Conservation (phyloP, 2,797 vertebrate genomes). For the Mareca penelope region DNA sequence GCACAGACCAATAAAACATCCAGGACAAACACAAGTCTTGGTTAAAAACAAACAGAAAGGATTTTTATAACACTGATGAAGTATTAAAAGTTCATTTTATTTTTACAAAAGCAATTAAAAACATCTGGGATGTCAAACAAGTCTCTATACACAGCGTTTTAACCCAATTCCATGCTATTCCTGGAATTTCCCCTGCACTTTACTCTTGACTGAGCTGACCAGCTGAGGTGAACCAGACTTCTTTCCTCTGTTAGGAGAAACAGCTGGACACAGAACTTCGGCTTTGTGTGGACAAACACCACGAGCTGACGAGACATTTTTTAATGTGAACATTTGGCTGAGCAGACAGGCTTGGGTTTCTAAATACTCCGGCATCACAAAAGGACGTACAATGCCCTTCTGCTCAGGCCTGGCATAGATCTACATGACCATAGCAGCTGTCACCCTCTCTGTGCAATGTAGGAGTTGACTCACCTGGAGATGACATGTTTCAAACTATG, state of each 20-base stretch:
- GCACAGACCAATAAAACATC: not conserved
- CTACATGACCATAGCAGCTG: not conserved
- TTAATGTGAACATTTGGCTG: not conserved
- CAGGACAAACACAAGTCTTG: slow-evolving; percentile 4
- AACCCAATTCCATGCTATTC: not conserved
- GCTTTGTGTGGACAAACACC: not conserved
- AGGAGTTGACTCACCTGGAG: not conserved
- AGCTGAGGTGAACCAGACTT: slow-evolving; percentile 9
- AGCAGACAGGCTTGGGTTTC: not conserved
- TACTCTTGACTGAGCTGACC: not conserved
- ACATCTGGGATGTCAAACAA: slow-evolving; percentile 42
- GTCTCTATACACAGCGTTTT: not conserved
- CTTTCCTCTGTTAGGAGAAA: not conserved
- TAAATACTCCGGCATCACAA: not conserved
- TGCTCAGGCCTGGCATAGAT: not conserved
- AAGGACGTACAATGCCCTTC: not conserved
- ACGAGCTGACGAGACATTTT: not conserved
- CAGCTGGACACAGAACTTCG: not conserved
- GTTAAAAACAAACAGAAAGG: slow-evolving; percentile 13
- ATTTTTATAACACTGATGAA: not conserved
- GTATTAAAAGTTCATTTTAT: slow-evolving; percentile 2
- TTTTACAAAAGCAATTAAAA: slow-evolving; percentile 31
- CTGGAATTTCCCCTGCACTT: slow-evolving; percentile 33
- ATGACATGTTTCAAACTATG: not conserved
- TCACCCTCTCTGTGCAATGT: not conserved